Evolutionary conservation across 2,888 invertebrate genomes (phyloP).

Genomic region (Meandrusa payeni): DNA sequence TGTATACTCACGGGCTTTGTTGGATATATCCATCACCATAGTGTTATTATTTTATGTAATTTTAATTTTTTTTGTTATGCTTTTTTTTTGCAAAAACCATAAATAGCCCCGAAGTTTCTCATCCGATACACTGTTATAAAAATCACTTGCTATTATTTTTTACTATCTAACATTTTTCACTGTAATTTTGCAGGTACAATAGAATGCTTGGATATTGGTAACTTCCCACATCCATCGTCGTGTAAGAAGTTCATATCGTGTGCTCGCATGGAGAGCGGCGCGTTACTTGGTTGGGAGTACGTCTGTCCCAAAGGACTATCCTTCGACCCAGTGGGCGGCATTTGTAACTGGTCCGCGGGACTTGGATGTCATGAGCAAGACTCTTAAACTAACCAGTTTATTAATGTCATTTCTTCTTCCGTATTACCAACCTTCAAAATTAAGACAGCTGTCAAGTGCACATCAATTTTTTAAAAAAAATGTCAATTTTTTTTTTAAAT

Average conservation of each 20-base stretch:
- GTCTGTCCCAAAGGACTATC: conserved; percentile 92
- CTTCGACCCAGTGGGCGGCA: conserved; percentile 94
- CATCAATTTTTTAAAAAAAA: too few species aligned
- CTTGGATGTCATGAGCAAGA: conserved; percentile 86
- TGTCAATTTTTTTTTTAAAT: too few species aligned
- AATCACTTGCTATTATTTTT: conserved; percentile 10
- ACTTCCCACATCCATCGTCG: conserved; percentile 94
- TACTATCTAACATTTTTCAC: neutral
- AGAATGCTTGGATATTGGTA: conserved; percentile 93
- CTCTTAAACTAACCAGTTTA: conserved; percentile 26
- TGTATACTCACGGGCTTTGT: too few species aligned
- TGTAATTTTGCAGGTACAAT: conserved; percentile 81
- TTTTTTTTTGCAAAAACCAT: too few species aligned
- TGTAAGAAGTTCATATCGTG: conserved; percentile 96
- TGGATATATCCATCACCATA: too few species aligned
- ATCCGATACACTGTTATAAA: too few species aligned
- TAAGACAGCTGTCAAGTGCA: too few species aligned
- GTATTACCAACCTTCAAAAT: too few species aligned
- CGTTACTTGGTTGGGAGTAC: conserved; percentile 92
- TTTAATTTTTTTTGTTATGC: too few species aligned
- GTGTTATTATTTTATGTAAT: too few species aligned
- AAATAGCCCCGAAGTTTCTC: too few species aligned
- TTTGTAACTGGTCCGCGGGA: conserved; percentile 94
- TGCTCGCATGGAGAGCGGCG: conserved; percentile 87
- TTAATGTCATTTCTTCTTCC: too few species aligned